Evolutionary conservation across 2,888 invertebrate species (phyloP).

Genomic region (Unio delphinus): DNA sequence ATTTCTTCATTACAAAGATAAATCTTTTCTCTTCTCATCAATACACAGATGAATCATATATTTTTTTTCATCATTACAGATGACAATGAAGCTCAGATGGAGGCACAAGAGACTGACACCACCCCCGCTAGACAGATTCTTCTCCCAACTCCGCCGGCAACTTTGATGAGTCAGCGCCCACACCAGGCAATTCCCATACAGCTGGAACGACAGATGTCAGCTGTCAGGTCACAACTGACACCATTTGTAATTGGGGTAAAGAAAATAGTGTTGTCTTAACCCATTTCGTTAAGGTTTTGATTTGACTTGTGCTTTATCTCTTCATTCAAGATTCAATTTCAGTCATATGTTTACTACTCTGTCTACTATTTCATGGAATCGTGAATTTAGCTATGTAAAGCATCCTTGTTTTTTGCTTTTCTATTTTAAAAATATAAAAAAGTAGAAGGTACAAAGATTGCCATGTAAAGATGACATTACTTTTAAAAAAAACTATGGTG

Average conservation of each 20-base stretch:
- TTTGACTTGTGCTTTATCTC: not conserved
- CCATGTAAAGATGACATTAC: no score
- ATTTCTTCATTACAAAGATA: no score
- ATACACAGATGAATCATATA: no score
- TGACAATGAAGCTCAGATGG: constrained; percentile 28
- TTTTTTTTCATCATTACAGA: constrained; percentile 7
- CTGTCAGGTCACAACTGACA: constrained; percentile 56
- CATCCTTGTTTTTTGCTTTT: no score
- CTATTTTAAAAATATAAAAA: no score
- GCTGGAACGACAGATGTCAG: constrained; percentile 49
- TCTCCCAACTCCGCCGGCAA: constrained; percentile 35
- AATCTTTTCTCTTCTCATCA: no score
- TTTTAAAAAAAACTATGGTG: no score
- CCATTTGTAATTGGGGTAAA: constrained; percentile 66
- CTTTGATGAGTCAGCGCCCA: constrained; percentile 20
- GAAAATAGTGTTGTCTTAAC: not conserved
- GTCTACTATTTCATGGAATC: no score
- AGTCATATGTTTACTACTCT: no score
- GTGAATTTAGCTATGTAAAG: no score
- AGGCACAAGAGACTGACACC: constrained; percentile 27
- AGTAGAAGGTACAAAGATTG: no score
- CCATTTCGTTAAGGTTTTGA: not conserved
- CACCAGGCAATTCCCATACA: constrained; percentile 32
- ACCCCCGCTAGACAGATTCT: constrained; percentile 31
- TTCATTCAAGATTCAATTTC: no score